Evolutionary conservation across 2,113 vertebrate genomes (phyloP), one percentile per base, ranked within the genome.

Genomic region (Crocuta crocuta): DNA sequence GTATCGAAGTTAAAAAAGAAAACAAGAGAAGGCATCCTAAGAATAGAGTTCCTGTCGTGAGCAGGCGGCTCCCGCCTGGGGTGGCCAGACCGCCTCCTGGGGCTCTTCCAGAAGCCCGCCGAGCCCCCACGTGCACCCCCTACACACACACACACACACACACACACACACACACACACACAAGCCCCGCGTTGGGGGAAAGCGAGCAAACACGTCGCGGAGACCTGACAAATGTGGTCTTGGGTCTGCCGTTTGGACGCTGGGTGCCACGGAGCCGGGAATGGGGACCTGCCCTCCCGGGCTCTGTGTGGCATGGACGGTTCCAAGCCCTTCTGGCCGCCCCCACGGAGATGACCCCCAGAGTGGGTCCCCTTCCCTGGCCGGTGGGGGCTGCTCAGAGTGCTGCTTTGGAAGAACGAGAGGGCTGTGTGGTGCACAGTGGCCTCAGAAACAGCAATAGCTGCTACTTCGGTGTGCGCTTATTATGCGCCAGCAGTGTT

Each of bases 1-100:
- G 84, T 63, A n/a, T 50, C 91, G 94, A 93, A 98, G 97, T 98
- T 98, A 97, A 92, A 96, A 96, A 11, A 50, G 13, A 50, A 50
- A 86, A 86, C 94, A 48, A 93, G 93, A 84, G 87, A 87, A 94
- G 45, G 81, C 58, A 0, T 55, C 70, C 96, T 95, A 94, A 96
- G 96, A 97, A 98, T 97, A 97, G 97, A 94, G 65, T 95, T 97
- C 91, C 86, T 39, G 39, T 79, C 80, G 43, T 45, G 89, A 74
- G 83, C 89, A 79, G 91, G 39, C 66, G 55, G 95, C 28, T 94
- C 79, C 79, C 86, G 55, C 88, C 21, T 45, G 2, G 19, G 68
- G 68, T 48, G 33, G 70, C 83, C 74, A 90, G 6, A 23, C 71
- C 1, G 0, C 61, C 35, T 74, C 50, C 43, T 8, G 17, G 79